A percentile compares a stretch with the other conserved stretches of the same genome.
phyloP scores from a whole-genome alignment of 2,113 vertebrate genomes.

The Nothoprocta pentlandii region DNA sequence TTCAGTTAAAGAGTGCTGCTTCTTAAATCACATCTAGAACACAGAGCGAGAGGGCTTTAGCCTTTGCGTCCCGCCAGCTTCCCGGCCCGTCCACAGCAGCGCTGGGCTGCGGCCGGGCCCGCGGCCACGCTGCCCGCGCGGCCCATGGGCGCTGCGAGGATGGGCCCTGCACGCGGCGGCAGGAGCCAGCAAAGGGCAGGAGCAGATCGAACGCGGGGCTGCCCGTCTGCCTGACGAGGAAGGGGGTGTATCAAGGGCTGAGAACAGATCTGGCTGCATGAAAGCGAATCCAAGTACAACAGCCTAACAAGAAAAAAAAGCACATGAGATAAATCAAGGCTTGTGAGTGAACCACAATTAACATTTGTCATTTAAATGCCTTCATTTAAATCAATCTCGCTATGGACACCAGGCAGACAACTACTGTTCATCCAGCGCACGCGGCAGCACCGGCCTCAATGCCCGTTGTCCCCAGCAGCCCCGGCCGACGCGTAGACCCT shows the following conservation, averaged over 20 bases:
- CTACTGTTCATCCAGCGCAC: background rate
- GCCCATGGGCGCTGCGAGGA: too few species aligned
- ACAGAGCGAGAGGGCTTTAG: background rate
- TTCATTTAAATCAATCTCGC: background rate
- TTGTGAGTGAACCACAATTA: background rate
- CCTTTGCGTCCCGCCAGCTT: background rate
- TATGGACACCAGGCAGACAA: background rate
- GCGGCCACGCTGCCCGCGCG: too few species aligned
- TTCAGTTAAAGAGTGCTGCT: background rate
- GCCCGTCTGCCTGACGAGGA: background rate
- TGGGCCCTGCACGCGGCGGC: too few species aligned
- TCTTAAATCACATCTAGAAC: background rate
- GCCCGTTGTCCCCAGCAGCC: background rate
- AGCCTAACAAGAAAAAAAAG: background rate
- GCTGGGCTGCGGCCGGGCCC: background rate
- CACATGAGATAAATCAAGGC: background rate
- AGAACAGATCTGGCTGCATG: slow-evolving; percentile 52
- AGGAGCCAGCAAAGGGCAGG: background rate
- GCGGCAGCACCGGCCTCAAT: background rate
- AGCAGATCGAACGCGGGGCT: background rate
- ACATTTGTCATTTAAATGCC: slow-evolving; percentile 7
- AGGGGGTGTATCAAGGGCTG: slow-evolving; percentile 36
- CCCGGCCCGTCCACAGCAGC: background rate
- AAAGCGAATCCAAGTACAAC: slow-evolving; percentile 56
- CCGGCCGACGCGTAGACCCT: background rate